phyloP scores from a whole-genome alignment of 37 sponge, comb jelly and placozoan species.

The Hexactinellida sp. region DNA sequence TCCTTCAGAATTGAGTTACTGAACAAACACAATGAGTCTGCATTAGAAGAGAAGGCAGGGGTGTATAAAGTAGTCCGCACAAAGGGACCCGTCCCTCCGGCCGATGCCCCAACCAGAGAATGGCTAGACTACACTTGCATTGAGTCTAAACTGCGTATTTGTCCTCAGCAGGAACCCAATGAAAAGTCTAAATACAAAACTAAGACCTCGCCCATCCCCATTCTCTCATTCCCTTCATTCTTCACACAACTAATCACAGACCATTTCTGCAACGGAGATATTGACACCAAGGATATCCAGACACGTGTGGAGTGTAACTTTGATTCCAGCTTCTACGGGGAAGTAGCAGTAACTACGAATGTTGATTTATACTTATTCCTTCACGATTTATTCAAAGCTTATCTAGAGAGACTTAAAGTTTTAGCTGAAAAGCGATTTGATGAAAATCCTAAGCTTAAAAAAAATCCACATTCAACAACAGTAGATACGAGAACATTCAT shows the following conservation, averaged over 20 bases:
- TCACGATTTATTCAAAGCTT: conserved; percentile 60
- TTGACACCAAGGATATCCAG: not conserved
- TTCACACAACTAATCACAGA: conserved; percentile 39
- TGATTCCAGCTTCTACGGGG: conserved; percentile 32
- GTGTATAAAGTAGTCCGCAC: not conserved
- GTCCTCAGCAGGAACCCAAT: not conserved
- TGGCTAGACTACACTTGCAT: conserved; percentile 12
- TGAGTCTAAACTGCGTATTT: not conserved
- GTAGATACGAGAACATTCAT: conserved; percentile 35
- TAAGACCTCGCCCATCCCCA: conserved; percentile 6
- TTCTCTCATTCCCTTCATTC: conserved; percentile 50
- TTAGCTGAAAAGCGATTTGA: not conserved
- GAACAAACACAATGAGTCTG: not conserved
- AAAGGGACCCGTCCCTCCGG: not conserved
- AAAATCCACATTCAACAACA: no score
- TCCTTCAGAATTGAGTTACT: not conserved
- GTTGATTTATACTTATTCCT: conserved; percentile 84
- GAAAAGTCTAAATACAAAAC: not conserved
- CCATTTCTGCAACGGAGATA: conserved; percentile 43
- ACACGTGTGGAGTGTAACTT: conserved; percentile 51
- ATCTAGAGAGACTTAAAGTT: conserved; percentile 31
- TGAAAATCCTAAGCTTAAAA: conserved; percentile 1
- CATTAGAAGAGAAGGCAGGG: not conserved
- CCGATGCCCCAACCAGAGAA: not conserved
- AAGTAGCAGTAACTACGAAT: conserved; percentile 65